These are phyloP conservation scores for Drosophila yakuba DNA, from an alignment of 1,140 invertebrate genomes.

Conservation along the genomic window DNA sequence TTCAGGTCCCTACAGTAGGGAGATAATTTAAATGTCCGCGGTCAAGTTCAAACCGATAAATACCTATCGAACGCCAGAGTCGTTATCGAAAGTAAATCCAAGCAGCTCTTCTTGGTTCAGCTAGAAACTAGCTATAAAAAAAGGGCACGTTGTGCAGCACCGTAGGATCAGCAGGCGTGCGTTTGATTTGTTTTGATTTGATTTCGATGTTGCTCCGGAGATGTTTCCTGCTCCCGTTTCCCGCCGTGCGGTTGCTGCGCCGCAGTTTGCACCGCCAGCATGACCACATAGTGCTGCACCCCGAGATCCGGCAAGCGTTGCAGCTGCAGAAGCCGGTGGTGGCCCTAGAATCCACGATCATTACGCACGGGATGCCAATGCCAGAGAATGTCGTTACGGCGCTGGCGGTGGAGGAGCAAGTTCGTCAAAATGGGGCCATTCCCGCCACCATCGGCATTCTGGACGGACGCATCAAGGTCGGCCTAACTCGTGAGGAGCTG, in stretches of 20 bases:
- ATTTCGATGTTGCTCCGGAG: constrained; percentile 38
- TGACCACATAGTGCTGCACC: constrained; percentile 64
- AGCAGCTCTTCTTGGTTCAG: background rate
- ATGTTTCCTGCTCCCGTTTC: constrained; percentile 8
- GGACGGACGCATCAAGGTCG: constrained; percentile 93
- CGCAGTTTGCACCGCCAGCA: constrained; percentile 8
- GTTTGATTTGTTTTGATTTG: constrained; percentile 37
- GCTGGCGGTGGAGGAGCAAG: constrained; percentile 91
- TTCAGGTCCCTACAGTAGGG: background rate
- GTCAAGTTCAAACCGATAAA: background rate
- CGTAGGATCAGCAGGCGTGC: constrained; percentile 36
- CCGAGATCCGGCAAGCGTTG: constrained; percentile 63
- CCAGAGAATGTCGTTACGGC: constrained; percentile 96
- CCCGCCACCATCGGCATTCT: constrained; percentile 97
- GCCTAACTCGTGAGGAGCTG: constrained; percentile 89
- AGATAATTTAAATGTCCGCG: background rate
- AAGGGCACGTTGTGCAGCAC: constrained; percentile 1
- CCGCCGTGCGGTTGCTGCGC: constrained; percentile 5
- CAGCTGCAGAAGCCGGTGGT: constrained; percentile 87
- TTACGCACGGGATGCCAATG: constrained; percentile 99
- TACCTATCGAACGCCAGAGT: background rate
- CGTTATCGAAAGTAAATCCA: background rate
- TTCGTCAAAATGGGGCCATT: constrained; percentile 91
- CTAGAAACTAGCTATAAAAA: background rate
- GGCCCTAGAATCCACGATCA: constrained; percentile 98